phyloP scores from a whole-genome alignment of 2,113 vertebrate species.

The Tachysurus fulvidraco region DNA sequence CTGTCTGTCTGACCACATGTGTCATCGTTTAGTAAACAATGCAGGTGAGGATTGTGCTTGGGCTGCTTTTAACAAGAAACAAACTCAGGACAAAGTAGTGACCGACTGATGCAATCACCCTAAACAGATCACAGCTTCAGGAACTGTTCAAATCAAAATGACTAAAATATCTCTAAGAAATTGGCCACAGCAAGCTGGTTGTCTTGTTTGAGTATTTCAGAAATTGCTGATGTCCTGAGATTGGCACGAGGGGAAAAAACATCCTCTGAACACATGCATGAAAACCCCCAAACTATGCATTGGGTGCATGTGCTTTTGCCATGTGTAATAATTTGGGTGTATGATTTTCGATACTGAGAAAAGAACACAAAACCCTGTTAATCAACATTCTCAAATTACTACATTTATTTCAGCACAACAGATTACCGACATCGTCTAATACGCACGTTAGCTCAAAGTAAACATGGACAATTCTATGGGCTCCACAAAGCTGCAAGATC shows the following conservation, averaged over 20 bases:
- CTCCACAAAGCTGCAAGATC: neutral
- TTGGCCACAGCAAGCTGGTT: neutral
- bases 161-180: neutral
- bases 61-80: constrained; percentile 27
- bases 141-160: neutral
- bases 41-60: constrained; percentile 8
- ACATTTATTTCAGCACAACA: neutral
- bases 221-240: neutral
- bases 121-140: neutral
- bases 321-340: neutral
- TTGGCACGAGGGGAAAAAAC: neutral
- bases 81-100: neutral
- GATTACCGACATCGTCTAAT: neutral
- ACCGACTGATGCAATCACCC: neutral
- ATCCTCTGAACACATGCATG: neutral
- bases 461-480: neutral
- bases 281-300: neutral
- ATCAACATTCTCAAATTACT: neutral
- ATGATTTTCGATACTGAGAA: neutral
- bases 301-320: neutral
- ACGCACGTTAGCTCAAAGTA: neutral
- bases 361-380: neutral
- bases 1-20: constrained; percentile 51
- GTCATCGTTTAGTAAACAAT: neutral
- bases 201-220: neutral